These are phyloP conservation scores for Geococcyx californianus DNA, from an alignment of 2,113 vertebrate genomes.

Conservation along the genomic window DNA sequence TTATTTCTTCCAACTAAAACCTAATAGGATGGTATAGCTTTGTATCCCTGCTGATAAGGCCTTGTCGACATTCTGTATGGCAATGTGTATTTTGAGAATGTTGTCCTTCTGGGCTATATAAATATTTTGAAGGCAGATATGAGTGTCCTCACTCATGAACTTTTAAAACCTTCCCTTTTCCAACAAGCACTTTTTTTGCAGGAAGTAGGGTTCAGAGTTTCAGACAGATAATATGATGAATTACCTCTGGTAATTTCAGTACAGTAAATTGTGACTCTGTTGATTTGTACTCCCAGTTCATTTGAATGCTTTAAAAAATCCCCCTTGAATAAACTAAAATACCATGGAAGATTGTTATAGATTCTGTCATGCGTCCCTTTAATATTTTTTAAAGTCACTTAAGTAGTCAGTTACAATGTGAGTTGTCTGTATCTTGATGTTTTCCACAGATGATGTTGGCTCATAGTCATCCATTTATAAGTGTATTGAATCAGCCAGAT, in stretches of 20 bases:
- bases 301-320: background rate
- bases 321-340: background rate
- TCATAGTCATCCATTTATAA: background rate
- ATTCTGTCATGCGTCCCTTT: background rate
- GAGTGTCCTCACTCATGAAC: background rate
- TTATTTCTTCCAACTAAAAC: background rate
- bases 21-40: background rate
- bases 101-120: background rate
- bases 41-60: background rate
- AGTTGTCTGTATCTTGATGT: background rate
- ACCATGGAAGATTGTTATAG: background rate
- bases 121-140: background rate
- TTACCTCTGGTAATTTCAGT: background rate
- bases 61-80: background rate
- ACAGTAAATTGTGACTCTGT: background rate
- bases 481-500: background rate
- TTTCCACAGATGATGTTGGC: background rate
- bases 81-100: background rate
- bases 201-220: background rate
- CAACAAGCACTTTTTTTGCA: background rate
- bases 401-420: background rate
- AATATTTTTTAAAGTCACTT: background rate
- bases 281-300: background rate
- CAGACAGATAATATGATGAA: background rate
- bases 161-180: background rate